Base-by-base conservation (phyloP, 2,888 invertebrate genomes). In the Andrena camellia region DNA sequence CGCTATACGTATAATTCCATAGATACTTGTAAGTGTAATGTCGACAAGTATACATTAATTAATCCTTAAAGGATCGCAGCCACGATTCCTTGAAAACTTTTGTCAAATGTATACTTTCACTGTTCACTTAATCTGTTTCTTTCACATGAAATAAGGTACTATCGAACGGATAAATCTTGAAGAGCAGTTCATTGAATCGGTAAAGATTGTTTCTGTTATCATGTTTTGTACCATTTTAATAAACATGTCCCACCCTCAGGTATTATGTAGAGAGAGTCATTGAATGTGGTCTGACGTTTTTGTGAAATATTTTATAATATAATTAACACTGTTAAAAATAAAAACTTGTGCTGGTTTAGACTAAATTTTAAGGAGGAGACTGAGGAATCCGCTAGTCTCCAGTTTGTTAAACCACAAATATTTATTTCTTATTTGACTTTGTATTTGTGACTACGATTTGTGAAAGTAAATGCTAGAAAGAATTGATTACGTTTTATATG, bases 381-480 rank as follows among this genome's bases (percentile, higher is more conserved):
- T 92, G 90, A 91, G 42, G 29, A 86, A 57, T 83, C 87, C 86
- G 90, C 92, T 92, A 92, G 92, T 92, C 91, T 92, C 91, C 91
- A 76, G 82, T 89, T 91, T 90, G 86, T 90, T 90, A 86, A 92
- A 90, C 84, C 80, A 89, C 87, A 90, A 91, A 92, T 93, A 92
- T 92, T 92, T 92, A 93, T 92, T 92, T 93, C 92, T 89, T 90
- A 91, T 90, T 92, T 91, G 90, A 90, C 92, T 93, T 92, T 93
- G 90, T 92, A 93, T 91, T 91, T 92, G 90, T 92, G 88, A 91
- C 86, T 91, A 85, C 90, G 89, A 92, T 90, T 89, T 90, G 90
- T 90, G 87, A 91, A 91, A 87, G 89, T 70, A 83, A 77, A 86
- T 72, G 42, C 50, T 81, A 64, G 68, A 81, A 26, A 64, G 77